Conservation (phyloP, 1,140 invertebrate species). For the Neodiprion lecontei region DNA sequence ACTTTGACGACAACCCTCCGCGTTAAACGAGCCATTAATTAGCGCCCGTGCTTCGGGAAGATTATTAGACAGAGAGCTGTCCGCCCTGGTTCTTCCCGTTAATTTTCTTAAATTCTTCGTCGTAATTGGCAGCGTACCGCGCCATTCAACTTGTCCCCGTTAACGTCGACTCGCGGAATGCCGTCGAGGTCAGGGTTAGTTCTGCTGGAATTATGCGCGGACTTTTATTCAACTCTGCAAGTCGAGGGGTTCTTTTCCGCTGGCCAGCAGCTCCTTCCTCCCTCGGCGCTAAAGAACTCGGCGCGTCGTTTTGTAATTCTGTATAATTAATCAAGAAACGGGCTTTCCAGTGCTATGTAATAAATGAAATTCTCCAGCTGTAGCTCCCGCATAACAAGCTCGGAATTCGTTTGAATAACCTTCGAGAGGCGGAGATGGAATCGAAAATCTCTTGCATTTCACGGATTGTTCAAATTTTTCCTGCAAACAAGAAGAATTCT, state of each 20-base stretch:
- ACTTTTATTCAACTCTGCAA: too few relatives aligned
- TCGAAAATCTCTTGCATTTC: neutral
- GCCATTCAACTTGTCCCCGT: neutral
- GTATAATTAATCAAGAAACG: neutral
- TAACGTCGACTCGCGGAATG: neutral
- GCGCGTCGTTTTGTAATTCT: neutral
- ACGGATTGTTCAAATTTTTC: neutral
- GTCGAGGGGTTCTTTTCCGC: too few relatives aligned
- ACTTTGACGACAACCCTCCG: too few relatives aligned
- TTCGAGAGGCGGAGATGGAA: neutral
- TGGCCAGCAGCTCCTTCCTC: neutral
- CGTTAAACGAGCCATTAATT: constrained; percentile 39
- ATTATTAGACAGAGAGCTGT: neutral
- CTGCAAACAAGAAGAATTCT: too few relatives aligned
- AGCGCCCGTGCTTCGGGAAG: constrained; percentile 26
- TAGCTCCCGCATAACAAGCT: neutral
- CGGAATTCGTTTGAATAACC: neutral
- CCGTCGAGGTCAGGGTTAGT: neutral
- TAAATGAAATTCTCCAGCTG: too few relatives aligned
- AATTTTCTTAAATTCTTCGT: constrained; percentile 6
- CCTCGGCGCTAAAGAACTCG: neutral
- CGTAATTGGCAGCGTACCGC: neutral
- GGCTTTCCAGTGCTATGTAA: neutral
- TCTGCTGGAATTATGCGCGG: too few relatives aligned
- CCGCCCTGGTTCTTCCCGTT: neutral